Evolutionary conservation across 2,888 invertebrate genomes (phyloP), one percentile per base, ranked within the genome.

Genomic region (Drosophila borealis): DNA sequence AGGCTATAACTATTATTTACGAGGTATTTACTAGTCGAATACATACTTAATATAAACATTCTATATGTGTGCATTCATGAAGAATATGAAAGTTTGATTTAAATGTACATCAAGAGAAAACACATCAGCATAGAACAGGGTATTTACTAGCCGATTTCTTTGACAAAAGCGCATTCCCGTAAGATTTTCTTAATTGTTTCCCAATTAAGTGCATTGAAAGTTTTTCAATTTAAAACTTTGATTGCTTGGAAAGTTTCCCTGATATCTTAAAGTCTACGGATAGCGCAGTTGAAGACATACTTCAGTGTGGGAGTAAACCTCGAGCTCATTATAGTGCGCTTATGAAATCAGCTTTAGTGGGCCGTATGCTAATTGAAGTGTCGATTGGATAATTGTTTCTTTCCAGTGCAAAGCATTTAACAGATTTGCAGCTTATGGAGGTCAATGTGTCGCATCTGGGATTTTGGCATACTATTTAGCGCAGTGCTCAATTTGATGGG

Each of bases 311-410:
- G 9, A 6, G 17, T 44, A 34, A 51, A 45, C 56, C 44, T 53
- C 19, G 17, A 21, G 42, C 61, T 62, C 13, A 50, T 63, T 21
- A 62, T 48, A 72, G 46, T 69, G 46, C 19, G 46, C 42, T 68
- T 68, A 57, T 55, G 73, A 29, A 76, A 77, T 73, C 51, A 42
- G 29, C 11, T 34, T 29, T 62, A 62, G 63, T n/a, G 69, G 65
- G 25, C 48, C 66, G 11, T 5, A 53, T 49, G 83, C 63, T 86
- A 83, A 83, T 86, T 83, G 68, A 13, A 34, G 69, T 57, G 83
- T 66, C 59, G 77, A 72, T 57, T 79, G 67, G 29, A 68, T 59
- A 73, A 72, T 59, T 66, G 54, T n/a, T 50, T 57, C 4, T 19
- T 61, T 44, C 25, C 51, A 74, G 81, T 75, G 68, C 75, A 78